phyloP scores from a whole-genome alignment of 2,797 vertebrate genomes.

The Pristis pectinata region DNA sequence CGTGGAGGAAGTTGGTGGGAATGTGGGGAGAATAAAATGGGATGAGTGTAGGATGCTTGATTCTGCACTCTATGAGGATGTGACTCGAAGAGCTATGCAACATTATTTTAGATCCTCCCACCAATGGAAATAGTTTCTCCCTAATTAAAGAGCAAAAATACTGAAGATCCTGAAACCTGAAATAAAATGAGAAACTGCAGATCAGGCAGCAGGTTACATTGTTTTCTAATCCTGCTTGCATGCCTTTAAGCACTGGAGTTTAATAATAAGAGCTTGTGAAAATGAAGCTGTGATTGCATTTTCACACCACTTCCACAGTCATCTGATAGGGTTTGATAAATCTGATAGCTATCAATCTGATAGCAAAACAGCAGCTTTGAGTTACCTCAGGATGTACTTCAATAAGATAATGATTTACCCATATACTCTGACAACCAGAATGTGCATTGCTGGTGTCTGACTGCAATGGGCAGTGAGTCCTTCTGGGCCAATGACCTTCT shows the following conservation, averaged over 20 bases:
- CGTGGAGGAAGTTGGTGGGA: no score
- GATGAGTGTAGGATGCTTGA: no score
- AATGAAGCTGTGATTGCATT: not conserved
- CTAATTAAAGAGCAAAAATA: not conserved
- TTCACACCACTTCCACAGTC: not conserved
- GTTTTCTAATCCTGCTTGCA: slow-evolving; percentile 12
- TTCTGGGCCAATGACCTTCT: no score
- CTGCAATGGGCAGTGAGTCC: no score
- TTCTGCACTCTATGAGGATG: no score
- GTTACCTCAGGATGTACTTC: not conserved
- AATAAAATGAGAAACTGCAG: no score
- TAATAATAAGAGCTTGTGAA: not conserved
- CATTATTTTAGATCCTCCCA: not conserved
- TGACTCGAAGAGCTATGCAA: not conserved
- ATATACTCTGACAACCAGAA: not conserved
- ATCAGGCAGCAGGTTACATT: not conserved
- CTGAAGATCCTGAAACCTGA: no score
- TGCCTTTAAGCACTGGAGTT: not conserved
- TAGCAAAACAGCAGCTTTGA: not conserved
- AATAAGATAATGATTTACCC: not conserved
- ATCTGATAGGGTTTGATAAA: no score
- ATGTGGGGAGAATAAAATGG: no score
- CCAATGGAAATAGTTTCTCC: not conserved
- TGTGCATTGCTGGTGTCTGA: no score
- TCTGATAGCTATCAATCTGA: no score